Evolutionary conservation across 2,113 vertebrate species (phyloP).

Genomic region (Saguinus midas): DNA sequence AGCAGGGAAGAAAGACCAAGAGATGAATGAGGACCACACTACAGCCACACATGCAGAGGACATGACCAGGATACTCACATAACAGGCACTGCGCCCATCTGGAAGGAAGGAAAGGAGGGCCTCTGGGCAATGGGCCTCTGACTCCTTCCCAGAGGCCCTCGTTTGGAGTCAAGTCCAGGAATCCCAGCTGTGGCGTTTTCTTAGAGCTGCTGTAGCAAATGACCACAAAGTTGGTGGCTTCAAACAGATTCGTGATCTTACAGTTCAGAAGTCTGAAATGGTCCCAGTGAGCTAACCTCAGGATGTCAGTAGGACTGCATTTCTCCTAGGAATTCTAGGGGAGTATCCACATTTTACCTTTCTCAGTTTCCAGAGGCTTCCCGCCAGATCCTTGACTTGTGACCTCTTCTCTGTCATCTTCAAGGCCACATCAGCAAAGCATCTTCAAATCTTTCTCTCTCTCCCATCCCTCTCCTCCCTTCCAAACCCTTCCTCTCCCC

Average conservation of each 20-base stretch:
- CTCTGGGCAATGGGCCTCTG: not conserved
- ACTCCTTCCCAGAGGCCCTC: not conserved
- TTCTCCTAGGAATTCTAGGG: not conserved
- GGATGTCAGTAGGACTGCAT: not conserved
- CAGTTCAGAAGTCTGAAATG: not conserved
- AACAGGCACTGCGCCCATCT: not conserved
- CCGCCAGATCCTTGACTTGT: not conserved
- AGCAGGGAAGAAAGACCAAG: rapidly evolving
- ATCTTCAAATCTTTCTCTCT: not conserved
- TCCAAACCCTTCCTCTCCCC: not conserved
- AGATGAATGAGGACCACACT: too few species aligned
- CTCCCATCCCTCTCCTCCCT: not conserved
- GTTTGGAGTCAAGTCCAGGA: not conserved
- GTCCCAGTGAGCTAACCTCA: not conserved
- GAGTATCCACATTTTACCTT: not conserved
- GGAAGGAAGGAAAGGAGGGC: not conserved
- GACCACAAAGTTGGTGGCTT: not conserved
- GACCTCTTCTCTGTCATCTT: not conserved
- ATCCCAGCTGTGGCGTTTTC: not conserved
- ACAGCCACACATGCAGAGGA: too few species aligned
- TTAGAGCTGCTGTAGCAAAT: not conserved
- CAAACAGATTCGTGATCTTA: not conserved
- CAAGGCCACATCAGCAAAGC: not conserved
- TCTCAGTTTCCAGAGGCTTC: not conserved
- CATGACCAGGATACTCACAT: rapidly evolving